phyloP scores from a whole-genome alignment of 2,113 vertebrate species.

The Cichladusa arquata region DNA sequence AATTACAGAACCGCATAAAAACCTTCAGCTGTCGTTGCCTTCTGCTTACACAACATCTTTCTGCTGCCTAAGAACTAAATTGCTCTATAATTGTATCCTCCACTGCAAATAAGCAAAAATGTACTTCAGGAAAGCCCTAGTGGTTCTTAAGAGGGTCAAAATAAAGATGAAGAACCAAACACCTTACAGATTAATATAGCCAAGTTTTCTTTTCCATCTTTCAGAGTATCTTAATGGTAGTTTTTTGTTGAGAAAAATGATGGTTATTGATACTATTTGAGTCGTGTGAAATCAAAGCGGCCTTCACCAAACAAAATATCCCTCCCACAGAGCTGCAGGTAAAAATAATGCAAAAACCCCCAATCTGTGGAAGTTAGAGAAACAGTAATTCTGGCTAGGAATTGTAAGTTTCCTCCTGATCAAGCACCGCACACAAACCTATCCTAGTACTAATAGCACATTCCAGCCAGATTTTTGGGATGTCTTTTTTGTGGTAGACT shows the following conservation, averaged over 20 bases:
- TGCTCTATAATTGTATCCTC: constrained; percentile 28
- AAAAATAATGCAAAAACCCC: background rate
- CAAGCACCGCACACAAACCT: background rate
- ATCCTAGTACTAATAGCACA: background rate
- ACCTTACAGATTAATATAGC: background rate
- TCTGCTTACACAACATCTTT: constrained; percentile 40
- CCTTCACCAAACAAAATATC: background rate
- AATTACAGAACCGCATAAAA: constrained; percentile 48
- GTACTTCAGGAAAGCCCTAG: background rate
- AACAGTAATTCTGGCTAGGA: background rate
- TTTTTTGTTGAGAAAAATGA: background rate
- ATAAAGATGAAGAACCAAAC: background rate
- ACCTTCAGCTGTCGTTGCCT: background rate
- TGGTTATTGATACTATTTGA: background rate
- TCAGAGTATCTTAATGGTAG: background rate
- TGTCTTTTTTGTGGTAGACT: background rate
- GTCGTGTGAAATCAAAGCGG: accelerated
- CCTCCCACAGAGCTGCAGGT: accelerated
- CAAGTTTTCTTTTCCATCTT: background rate
- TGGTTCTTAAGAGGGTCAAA: background rate
- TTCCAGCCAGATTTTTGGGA: background rate
- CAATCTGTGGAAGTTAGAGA: background rate
- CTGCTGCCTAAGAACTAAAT: constrained; percentile 25
- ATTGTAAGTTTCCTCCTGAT: background rate
- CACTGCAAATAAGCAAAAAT: background rate